Evolutionary conservation across 2,888 invertebrate species (phyloP).

Genomic region (Eugnorisma glareosa): DNA sequence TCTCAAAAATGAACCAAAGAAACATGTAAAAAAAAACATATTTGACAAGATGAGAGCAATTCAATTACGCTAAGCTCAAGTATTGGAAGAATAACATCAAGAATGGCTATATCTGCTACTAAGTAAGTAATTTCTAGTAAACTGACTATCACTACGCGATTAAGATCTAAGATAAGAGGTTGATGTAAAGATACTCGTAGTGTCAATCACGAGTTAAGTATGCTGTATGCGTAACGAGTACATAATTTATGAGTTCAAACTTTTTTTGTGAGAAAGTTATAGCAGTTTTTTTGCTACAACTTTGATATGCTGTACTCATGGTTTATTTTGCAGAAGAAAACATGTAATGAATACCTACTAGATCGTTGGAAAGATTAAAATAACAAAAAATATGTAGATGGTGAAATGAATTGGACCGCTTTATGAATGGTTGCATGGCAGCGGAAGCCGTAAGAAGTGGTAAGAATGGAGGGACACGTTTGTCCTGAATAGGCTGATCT

Average conservation of each 20-base stretch:
- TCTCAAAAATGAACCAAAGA: slow-evolving; percentile 5
- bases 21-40: background rate
- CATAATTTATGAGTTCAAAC: slow-evolving; percentile 27
- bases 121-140: background rate
- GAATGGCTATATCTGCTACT: background rate
- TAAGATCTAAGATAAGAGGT: slow-evolving; percentile 4
- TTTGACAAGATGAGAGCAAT: slow-evolving; percentile 2
- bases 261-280: background rate
- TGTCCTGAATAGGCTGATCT: background rate
- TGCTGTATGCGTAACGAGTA: slow-evolving; percentile 5
- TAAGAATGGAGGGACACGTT: background rate
- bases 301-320: slow-evolving; percentile 7
- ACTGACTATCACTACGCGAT: slow-evolving; percentile 3
- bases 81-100: background rate
- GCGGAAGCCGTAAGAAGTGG: background rate
- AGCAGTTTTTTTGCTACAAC: background rate
- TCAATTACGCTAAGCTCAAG: background rate
- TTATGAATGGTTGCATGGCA: background rate
- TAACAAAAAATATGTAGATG: background rate
- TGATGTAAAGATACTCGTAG: slow-evolving; percentile 49
- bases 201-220: slow-evolving; percentile 25
- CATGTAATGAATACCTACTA: background rate
- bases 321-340: background rate
- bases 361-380: background rate
- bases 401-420: background rate